Evolutionary conservation across 2,113 vertebrate genomes (phyloP), one percentile per base, ranked within the genome.

Genomic region (Ctenomys sociabilis): DNA sequence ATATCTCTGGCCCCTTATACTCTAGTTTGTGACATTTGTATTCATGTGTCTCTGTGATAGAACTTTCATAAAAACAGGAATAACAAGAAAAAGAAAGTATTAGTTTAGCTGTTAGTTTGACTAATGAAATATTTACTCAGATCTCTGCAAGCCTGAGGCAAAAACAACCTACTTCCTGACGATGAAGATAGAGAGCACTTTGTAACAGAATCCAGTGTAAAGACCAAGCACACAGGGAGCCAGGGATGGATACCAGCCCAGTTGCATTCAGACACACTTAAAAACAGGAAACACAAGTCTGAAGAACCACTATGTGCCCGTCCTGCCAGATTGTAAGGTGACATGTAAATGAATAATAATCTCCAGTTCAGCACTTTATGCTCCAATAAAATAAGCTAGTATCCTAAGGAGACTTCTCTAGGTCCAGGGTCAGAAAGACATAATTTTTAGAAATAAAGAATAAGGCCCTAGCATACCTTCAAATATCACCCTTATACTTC

Each of bases 81-180:
- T 89, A 84, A 35, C 17, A 85, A 77, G 35, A 77, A 72, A 90
- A 90, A 84, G 0, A 89, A 94, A 90, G 3, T 30, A 0, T 91
- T 88, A 77, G 26, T 43, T 73, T 95, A 40, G 37, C 11, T 91
- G 16, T 57, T 68, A 88, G n/a, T 81, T 92, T 43, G 19, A 87
- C 40, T 92, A 72, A 96, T 93, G 10, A 93, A 97, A 97, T 94
- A 97, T 94, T 95, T 97, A 94, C 73, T 91, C 22, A 5, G 68
- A 90, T 81, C 64, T 97, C 61, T 95, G 16, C 1, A 92, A 94
- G 78, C 78, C 57, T 61, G 30, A 66, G 70, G 90, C 77, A 63
- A 93, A 97, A 94, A 78, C 59, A 88, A 90, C 30, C 72, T 66
- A 59, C 90, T 88, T 92, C 32, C 59, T 72, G 61, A 94, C 72